Percentiles rank a stretch among this genome's conserved stretches.
phyloP scores from a whole-genome alignment of 2,888 invertebrate species.

The Stenodema calcarata region DNA sequence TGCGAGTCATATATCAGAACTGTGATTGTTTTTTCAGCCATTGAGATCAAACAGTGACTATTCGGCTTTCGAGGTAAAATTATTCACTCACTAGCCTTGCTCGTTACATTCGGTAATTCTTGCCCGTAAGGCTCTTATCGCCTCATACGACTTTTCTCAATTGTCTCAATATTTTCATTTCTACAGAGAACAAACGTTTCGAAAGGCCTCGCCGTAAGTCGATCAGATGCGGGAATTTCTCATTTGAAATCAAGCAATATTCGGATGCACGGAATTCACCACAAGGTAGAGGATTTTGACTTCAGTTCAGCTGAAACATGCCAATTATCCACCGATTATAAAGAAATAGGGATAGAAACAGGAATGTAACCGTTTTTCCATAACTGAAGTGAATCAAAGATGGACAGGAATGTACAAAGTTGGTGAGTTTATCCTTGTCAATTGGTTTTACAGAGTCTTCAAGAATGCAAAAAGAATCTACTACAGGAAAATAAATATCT shows the following conservation, averaged over 20 bases:
- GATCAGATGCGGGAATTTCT: slow-evolving; percentile 3
- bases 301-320: too few species aligned
- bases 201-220: not conserved
- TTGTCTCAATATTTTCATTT: not conserved
- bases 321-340: too few species aligned
- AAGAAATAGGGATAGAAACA: too few species aligned
- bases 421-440: too few species aligned
- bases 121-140: too few species aligned
- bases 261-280: not conserved
- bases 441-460: not conserved
- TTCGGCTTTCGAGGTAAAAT: slow-evolving; percentile 1
- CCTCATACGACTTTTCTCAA: too few species aligned
- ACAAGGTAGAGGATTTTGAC: not conserved
- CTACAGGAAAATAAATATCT: slow-evolving; percentile 9
- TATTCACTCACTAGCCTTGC: too few species aligned
- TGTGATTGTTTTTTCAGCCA: not conserved
- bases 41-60: not conserved
- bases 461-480: slow-evolving; percentile 36
- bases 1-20: too few species aligned
- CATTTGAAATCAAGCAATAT: not conserved
- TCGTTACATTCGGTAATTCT: too few species aligned
- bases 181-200: not conserved
- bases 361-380: too few species aligned
- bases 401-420: too few species aligned
- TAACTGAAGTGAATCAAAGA: too few species aligned